Percentiles rank a stretch among this genome's conserved stretches.
Conservation (phyloP, 2,797 vertebrate species). For the Enteromius mattozi region DNA sequence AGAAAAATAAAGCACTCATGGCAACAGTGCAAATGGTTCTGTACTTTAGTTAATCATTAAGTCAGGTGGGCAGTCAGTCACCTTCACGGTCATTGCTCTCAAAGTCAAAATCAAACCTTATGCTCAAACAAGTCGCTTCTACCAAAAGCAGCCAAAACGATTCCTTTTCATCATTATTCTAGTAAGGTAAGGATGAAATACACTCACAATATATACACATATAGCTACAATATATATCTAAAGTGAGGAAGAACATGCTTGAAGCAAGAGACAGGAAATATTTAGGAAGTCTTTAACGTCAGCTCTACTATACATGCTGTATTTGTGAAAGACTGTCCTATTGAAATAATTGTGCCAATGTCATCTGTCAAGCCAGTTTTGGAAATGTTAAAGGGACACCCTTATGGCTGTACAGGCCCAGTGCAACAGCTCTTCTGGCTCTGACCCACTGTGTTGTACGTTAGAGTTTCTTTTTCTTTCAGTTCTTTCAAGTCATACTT, state of each 20-base stretch:
- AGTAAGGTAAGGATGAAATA: slow-evolving; percentile 27
- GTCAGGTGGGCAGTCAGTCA: slow-evolving; percentile 58
- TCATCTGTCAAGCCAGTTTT: slow-evolving; percentile 42
- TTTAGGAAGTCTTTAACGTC: background rate
- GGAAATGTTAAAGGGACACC: slow-evolving; percentile 61
- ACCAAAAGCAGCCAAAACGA: background rate
- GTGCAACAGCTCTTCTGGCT: slow-evolving; percentile 66
- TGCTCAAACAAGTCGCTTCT: slow-evolving; percentile 3
- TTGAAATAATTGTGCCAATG: background rate
- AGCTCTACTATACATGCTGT: background rate
- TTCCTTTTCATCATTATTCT: background rate
- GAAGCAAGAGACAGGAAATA: too few species aligned
- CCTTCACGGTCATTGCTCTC: slow-evolving; percentile 63
- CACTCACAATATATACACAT: background rate
- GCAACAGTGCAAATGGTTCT: background rate
- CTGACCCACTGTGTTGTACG: slow-evolving; percentile 64
- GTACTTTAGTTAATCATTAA: slow-evolving; percentile 69
- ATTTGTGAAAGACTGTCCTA: background rate
- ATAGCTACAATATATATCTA: background rate
- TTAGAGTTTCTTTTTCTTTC: background rate
- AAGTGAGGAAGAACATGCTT: too few species aligned
- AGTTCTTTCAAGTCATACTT: background rate
- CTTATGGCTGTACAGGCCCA: slow-evolving; percentile 60
- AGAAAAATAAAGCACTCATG: background rate
- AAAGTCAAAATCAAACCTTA: slow-evolving; percentile 46